Percentiles rank a stretch among this genome's conserved stretches.
Conservation (phyloP, 2,113 vertebrate species). For the Lycocorax pyrrhopterus region DNA sequence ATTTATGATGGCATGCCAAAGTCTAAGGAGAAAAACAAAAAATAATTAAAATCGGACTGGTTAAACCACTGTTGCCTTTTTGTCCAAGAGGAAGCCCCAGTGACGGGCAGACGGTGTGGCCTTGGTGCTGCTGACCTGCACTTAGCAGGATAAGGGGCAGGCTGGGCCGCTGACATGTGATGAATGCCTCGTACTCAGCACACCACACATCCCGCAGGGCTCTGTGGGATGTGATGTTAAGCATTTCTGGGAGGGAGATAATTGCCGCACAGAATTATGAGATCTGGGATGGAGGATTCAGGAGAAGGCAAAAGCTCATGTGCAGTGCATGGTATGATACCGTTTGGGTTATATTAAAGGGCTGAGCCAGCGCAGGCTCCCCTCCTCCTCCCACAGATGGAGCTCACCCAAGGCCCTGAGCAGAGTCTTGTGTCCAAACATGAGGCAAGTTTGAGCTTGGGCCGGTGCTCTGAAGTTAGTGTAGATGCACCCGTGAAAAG, state of each 20-base stretch:
- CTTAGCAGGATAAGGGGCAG: neutral
- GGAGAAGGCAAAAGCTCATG: neutral
- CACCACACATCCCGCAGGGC: neutral
- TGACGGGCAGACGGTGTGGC: neutral
- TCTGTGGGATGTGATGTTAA: neutral
- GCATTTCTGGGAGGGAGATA: neutral
- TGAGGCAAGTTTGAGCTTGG: slow-evolving; percentile 38
- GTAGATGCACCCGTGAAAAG: neutral
- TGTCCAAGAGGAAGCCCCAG: neutral
- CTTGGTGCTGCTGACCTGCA: neutral
- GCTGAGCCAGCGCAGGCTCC: neutral
- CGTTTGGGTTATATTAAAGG: neutral
- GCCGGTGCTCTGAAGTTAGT: neutral
- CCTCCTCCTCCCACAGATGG: neutral
- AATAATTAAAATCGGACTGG: neutral
- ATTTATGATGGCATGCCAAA: neutral
- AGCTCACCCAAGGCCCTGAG: slow-evolving; percentile 34
- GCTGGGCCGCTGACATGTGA: neutral
- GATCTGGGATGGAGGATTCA: neutral
- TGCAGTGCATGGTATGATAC: neutral
- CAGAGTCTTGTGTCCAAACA: slow-evolving; percentile 41
- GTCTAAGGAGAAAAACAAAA: neutral
- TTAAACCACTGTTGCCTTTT: neutral
- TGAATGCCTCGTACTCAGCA: neutral
- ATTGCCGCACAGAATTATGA: neutral